A percentile compares a stretch with the other conserved stretches of the same genome.
phyloP scores from a whole-genome alignment of 2,888 invertebrate species.

The Prosapia bicincta region DNA sequence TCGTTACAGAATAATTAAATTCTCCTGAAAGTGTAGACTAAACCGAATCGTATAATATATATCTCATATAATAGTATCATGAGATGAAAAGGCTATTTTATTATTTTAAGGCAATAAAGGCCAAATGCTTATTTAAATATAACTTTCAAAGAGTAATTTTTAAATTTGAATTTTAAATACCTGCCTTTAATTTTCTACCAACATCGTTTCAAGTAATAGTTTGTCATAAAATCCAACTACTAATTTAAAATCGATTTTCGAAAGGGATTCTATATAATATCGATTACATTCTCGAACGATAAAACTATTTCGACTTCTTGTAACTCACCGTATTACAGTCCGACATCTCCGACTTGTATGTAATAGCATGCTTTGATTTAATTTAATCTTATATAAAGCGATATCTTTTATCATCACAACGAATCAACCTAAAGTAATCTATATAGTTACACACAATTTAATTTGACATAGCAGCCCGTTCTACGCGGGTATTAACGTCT shows the following conservation, averaged over 20 bases:
- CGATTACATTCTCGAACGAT: background rate
- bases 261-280: background rate
- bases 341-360: background rate
- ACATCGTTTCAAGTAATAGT: too few relatives aligned
- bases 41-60: too few relatives aligned
- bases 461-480: background rate
- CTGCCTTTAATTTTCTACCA: too few relatives aligned
- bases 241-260: background rate
- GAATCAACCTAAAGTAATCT: background rate
- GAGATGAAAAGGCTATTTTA: too few relatives aligned
- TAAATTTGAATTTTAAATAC: too few relatives aligned
- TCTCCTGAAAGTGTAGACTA: too few relatives aligned
- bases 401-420: background rate
- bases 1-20: too few relatives aligned
- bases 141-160: too few relatives aligned
- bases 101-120: too few relatives aligned
- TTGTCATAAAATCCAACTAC: too few relatives aligned
- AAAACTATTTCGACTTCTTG: background rate
- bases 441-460: background rate
- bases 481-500: background rate
- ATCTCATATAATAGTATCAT: too few relatives aligned
- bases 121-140: too few relatives aligned
- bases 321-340: background rate
- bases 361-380: background rate
- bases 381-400: background rate